Conservation (phyloP, 2,888 invertebrate genomes). For the Caenorhabditis drosophilae region DNA sequence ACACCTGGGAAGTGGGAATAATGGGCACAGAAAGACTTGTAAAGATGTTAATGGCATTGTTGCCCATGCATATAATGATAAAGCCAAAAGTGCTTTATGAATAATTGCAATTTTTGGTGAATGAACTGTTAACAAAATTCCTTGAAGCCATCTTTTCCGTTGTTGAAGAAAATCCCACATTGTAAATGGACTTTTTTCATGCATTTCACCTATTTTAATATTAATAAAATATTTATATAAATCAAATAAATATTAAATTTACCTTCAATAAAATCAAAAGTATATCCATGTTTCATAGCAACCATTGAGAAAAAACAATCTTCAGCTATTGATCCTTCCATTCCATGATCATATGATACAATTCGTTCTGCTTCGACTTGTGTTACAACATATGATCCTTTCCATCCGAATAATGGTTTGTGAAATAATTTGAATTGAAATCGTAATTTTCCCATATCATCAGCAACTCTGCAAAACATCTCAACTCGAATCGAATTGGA, state of each 20-base stretch:
- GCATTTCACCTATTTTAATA: conserved; percentile 81
- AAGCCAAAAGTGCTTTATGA: conserved; percentile 77
- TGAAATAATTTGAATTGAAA: conserved; percentile 91
- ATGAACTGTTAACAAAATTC: conserved; percentile 72
- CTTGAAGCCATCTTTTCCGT: conserved; percentile 87
- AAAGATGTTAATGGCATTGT: conserved; percentile 90
- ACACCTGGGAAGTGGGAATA: conserved; percentile 81
- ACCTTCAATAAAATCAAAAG: conserved; percentile 90
- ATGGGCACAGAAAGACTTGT: conserved; percentile 78
- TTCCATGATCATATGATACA: conserved; percentile 93
- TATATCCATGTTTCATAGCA: conserved; percentile 86
- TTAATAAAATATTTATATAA: background rate
- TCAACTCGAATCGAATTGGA: background rate
- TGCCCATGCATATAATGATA: conserved; percentile 94
- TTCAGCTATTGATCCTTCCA: conserved; percentile 95
- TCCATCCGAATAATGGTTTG: conserved; percentile 94
- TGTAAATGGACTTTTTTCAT: conserved; percentile 95
- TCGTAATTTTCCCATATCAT: conserved; percentile 95
- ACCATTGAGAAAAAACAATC: conserved; percentile 97
- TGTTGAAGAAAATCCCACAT: conserved; percentile 93
- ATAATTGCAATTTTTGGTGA: conserved; percentile 61
- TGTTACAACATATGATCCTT: conserved; percentile 95
- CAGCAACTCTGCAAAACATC: conserved; percentile 82
- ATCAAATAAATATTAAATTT: background rate
- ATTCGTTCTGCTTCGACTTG: conserved; percentile 88